These are phyloP conservation scores for Macropus fuliginosus DNA, from an alignment of 2,797 vertebrate genomes.

Conservation along the genomic window DNA sequence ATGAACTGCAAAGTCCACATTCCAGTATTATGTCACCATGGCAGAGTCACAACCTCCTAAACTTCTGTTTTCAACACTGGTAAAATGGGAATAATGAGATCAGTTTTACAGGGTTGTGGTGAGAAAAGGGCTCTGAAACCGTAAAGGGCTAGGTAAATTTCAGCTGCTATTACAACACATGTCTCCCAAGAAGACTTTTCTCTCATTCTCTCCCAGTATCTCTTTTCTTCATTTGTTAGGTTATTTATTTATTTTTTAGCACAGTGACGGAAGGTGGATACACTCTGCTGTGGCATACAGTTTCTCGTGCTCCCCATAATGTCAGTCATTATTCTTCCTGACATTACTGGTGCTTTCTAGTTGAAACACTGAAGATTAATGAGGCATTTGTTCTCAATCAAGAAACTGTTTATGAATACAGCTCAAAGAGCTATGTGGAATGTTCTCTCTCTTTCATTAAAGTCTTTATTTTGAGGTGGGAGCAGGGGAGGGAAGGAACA, in stretches of 20 bases:
- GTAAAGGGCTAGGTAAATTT: background rate
- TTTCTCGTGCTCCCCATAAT: slow-evolving; percentile 68
- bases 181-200: background rate
- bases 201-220: slow-evolving; percentile 18
- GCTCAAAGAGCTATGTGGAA: slow-evolving; percentile 73
- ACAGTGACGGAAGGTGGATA: slow-evolving; percentile 60
- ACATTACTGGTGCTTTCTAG: slow-evolving; percentile 75
- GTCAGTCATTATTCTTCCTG: slow-evolving; percentile 83
- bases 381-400: slow-evolving; percentile 82
- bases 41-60: background rate
- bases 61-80: background rate
- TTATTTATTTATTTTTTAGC: slow-evolving; percentile 15
- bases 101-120: background rate
- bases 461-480: slow-evolving; percentile 26
- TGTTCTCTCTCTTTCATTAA: slow-evolving; percentile 66
- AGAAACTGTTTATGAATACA: slow-evolving; percentile 78
- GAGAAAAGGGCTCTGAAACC: background rate
- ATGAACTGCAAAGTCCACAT: background rate
- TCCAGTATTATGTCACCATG: background rate
- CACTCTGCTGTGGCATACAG: slow-evolving; percentile 52
- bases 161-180: background rate
- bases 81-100: background rate
- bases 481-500: background rate
- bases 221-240: slow-evolving; percentile 42
- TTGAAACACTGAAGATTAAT: slow-evolving; percentile 82